Percentiles rank a stretch among this genome's conserved stretches.
These are phyloP conservation scores for Agonopterix alstromeriana DNA, from an alignment of 2,888 invertebrate species.

Conservation along the genomic window DNA sequence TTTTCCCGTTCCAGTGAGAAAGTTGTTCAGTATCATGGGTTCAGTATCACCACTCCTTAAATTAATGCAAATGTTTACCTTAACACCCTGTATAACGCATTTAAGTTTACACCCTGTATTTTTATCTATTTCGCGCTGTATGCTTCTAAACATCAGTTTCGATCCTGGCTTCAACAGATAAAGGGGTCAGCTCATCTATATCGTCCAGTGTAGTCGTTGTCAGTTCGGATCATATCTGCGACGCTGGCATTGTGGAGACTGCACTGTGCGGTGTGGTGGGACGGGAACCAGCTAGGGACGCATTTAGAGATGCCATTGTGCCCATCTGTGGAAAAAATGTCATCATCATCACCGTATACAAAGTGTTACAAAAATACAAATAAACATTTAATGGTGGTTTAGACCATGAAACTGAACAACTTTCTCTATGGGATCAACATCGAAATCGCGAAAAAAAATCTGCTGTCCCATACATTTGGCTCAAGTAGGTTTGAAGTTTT, in stretches of 20 bases:
- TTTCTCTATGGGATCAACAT: no score
- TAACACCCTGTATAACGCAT: no score
- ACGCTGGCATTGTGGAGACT: conserved; percentile 91
- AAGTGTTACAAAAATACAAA: no score
- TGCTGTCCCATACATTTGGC: no score
- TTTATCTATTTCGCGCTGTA: neutral
- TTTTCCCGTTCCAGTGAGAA: no score
- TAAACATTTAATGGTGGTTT: no score
- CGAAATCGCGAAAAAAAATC: no score
- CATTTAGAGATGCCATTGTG: conserved; percentile 92
- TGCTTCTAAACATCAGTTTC: conserved; percentile 36
- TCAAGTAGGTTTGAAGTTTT: no score
- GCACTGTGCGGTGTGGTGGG: conserved; percentile 95
- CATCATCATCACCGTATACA: no score
- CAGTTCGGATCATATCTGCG: conserved; percentile 59
- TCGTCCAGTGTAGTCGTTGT: conserved; percentile 6
- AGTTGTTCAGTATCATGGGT: no score
- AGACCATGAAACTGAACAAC: no score
- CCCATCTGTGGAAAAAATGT: conserved; percentile 82
- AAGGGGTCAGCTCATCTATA: conserved; percentile 18
- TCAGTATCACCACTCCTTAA: no score
- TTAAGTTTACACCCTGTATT: neutral
- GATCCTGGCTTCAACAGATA: conserved; percentile 21
- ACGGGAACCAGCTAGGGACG: conserved; percentile 90
- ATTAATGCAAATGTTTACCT: neutral